Conservation (phyloP, 2,888 invertebrate genomes). For the Cataglyphis livida region DNA sequence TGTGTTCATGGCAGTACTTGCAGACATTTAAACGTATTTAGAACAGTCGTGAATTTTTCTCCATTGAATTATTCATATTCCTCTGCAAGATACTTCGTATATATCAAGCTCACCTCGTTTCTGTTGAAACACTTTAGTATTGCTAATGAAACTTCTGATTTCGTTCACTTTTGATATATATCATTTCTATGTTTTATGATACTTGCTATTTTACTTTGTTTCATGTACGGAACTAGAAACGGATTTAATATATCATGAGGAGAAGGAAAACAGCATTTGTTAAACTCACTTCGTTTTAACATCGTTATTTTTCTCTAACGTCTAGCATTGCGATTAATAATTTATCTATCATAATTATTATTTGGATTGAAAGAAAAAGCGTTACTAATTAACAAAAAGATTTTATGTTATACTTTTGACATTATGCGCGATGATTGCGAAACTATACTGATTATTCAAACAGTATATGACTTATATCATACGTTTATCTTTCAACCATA, state of each 20-base stretch:
- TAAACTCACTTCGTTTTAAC: conserved; percentile 17
- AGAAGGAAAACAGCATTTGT: conserved; percentile 12
- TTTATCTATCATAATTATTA: neutral
- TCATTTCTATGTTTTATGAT: conserved; percentile 6
- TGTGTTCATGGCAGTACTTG: conserved; percentile 51
- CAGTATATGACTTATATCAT: neutral
- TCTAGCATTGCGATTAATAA: conserved; percentile 31
- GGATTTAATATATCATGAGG: conserved; percentile 17
- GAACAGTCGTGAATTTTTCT: conserved; percentile 11
- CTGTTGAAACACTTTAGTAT: conserved; percentile 22
- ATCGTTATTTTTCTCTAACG: neutral
- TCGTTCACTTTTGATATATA: conserved; percentile 19
- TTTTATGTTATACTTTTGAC: neutral
- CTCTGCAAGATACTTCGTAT: conserved; percentile 5
- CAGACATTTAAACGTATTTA: conserved; percentile 61
- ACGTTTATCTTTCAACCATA: neutral
- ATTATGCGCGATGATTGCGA: neutral
- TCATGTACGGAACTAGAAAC: conserved; percentile 21
- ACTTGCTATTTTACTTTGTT: conserved; percentile 17
- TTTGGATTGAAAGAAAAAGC: conserved; percentile 43
- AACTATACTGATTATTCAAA: neutral
- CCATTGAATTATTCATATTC: conserved; percentile 28
- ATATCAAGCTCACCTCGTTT: conserved; percentile 20
- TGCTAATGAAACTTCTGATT: conserved; percentile 36
- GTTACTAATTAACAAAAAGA: conserved; percentile 35